phyloP scores from a whole-genome alignment of 2,113 vertebrate species.

The Tamias sibiricus region DNA sequence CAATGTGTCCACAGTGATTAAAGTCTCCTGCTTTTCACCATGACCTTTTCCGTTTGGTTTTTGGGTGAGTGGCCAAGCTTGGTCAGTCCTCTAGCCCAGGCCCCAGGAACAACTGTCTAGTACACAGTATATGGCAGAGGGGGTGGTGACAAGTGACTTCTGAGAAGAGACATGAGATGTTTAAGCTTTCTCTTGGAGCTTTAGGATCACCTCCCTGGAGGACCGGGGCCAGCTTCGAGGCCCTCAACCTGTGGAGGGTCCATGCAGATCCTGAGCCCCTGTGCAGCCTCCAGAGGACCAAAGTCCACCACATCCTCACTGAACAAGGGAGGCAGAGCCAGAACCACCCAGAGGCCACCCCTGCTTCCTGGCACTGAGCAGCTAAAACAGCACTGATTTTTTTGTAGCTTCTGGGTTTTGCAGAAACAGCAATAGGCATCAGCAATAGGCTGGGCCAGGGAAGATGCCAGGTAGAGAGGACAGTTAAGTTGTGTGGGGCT shows the following conservation, averaged over 20 bases:
- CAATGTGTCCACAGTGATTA: not conserved
- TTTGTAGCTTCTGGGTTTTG: not conserved
- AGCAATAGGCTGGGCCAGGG: not conserved
- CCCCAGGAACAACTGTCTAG: not conserved
- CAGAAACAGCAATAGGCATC: not conserved
- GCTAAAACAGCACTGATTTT: not conserved
- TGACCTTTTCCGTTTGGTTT: not conserved
- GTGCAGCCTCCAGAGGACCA: not conserved
- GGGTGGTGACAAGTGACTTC: no score
- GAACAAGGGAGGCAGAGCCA: not conserved
- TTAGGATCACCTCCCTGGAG: not conserved
- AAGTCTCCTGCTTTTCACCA: not conserved
- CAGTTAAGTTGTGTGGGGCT: not conserved
- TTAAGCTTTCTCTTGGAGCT: no score
- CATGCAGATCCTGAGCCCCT: not conserved
- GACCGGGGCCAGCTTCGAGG: not conserved
- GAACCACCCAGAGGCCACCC: not conserved
- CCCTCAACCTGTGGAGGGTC: no score
- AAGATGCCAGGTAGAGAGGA: not conserved
- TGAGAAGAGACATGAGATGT: not conserved
- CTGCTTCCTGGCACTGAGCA: not conserved
- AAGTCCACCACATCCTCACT: not conserved
- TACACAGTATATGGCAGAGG: no score
- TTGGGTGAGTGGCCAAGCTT: not conserved
- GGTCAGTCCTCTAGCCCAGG: not conserved